Evolutionary conservation across 1,140 invertebrate species (phyloP).

Genomic region (Orchestia grillus): DNA sequence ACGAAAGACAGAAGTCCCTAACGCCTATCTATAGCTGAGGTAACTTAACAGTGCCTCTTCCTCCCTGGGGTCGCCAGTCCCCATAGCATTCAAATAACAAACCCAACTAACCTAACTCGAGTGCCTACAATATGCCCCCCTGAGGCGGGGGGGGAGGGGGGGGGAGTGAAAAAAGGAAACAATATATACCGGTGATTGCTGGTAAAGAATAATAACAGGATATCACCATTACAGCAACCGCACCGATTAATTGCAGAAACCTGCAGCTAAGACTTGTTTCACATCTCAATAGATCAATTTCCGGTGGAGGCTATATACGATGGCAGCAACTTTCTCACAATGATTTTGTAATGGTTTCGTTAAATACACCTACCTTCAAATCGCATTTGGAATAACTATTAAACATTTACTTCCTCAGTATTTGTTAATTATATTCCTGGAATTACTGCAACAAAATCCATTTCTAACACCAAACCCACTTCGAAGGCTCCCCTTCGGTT

Average conservation of each 20-base stretch:
- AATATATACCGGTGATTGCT: neutral
- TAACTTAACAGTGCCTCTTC: too few species aligned
- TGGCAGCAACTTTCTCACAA: neutral
- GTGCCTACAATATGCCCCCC: too few species aligned
- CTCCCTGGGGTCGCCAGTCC: too few species aligned
- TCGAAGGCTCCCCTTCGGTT: neutral
- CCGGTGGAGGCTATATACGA: neutral
- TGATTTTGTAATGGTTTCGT: neutral
- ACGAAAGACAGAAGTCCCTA: too few species aligned
- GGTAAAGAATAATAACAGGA: neutral
- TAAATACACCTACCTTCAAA: neutral
- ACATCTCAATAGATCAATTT: neutral
- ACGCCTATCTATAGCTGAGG: too few species aligned
- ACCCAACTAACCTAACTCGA: too few species aligned
- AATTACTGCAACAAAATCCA: neutral
- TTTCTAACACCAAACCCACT: neutral
- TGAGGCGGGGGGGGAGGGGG: too few species aligned
- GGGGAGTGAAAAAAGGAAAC: neutral
- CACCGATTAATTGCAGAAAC: neutral
- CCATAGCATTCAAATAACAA: too few species aligned
- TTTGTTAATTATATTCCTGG: neutral
- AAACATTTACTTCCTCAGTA: neutral
- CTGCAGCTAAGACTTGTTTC: neutral
- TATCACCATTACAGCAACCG: neutral
- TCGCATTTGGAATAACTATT: neutral